Conservation (phyloP, 53 echinoderm and acorn worm species). For the Zoroaster sp. region DNA sequence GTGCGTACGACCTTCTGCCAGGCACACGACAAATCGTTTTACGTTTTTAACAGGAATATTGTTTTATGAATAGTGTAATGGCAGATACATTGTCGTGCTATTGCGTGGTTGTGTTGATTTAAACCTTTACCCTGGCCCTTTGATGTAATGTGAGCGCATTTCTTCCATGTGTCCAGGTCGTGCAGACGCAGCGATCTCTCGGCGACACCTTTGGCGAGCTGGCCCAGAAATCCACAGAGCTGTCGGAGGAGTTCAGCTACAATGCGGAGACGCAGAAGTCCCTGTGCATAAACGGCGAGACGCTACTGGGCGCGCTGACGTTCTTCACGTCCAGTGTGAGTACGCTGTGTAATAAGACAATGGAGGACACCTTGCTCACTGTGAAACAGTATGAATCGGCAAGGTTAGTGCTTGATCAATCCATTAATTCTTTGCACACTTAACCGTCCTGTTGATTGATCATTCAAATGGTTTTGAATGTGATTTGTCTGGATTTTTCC, state of each 20-base stretch:
- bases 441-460: too few relatives aligned
- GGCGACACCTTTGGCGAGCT: constrained; percentile 95
- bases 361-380: constrained; percentile 93
- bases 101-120: too few relatives aligned
- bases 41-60: too few relatives aligned
- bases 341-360: constrained; percentile 99
- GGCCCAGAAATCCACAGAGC: constrained; percentile 91
- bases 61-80: too few relatives aligned
- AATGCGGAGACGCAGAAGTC: constrained; percentile 96
- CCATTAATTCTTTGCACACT: too few relatives aligned
- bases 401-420: too few relatives aligned
- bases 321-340: constrained; percentile 99
- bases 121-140: neutral
- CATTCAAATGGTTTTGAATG: too few relatives aligned
- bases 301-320: constrained; percentile 90
- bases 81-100: too few relatives aligned
- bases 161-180: constrained; percentile 52
- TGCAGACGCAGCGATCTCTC: constrained; percentile 94
- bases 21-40: too few relatives aligned
- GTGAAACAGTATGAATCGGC: constrained; percentile 89
- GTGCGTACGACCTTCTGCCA: too few relatives aligned
- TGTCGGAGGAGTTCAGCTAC: constrained; percentile 92
- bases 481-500: too few relatives aligned
- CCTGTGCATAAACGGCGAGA: constrained; percentile 90
- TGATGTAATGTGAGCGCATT: neutral